Base-by-base conservation (phyloP, 2,888 invertebrate species). In the Eupithecia tripunctaria region DNA sequence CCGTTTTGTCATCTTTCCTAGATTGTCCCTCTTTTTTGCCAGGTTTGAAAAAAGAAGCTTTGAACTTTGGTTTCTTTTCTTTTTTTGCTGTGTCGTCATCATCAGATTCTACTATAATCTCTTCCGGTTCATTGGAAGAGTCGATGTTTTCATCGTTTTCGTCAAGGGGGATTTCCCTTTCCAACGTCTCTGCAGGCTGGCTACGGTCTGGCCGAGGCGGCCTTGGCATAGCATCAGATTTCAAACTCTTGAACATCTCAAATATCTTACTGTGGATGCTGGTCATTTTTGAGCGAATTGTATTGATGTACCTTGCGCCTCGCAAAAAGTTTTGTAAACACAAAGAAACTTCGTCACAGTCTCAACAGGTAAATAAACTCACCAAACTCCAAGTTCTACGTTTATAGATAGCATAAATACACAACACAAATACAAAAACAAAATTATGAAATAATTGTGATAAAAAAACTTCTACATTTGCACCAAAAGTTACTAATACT, bases 211-310 rank as follows among this genome's bases (percentile, higher is more conserved):
- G 82, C 59, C 95, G 87, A 1, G 95, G 95, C 8, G 95, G 88
- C 79, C 90, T 90, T 0, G 95, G 95, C 56, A 92, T 88, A 12
- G 95, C 95, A 78, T 95, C 95, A 1, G 95, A 90, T 76, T 94
- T 95, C 47, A 95, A 78, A 72, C 92, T 90, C 60, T 91, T 88
- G 76, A 95, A 90, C 72, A 90, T 88, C 74, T 93, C 91, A 66
- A 91, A 82, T 68, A 93, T 79, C 82, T 88, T 92, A 65, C 70
- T 72, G 72, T 84, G 83, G 67, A 88, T 75, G 62, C 82, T 78
- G 67, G 85, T 80, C 88, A 87, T 88, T 73, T 74, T 78, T 27
- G 56, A 67, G 12, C 6, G 29, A 60, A 62, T 62, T 43, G 36
- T 43, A 41, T 51, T 1, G 6, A 43, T 4, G 43, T 43, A 43